A percentile compares a stretch with the other conserved stretches of the same genome.
These are phyloP conservation scores for Hylyphantes graminicola DNA, from an alignment of 1,140 invertebrate species.

Conservation along the genomic window DNA sequence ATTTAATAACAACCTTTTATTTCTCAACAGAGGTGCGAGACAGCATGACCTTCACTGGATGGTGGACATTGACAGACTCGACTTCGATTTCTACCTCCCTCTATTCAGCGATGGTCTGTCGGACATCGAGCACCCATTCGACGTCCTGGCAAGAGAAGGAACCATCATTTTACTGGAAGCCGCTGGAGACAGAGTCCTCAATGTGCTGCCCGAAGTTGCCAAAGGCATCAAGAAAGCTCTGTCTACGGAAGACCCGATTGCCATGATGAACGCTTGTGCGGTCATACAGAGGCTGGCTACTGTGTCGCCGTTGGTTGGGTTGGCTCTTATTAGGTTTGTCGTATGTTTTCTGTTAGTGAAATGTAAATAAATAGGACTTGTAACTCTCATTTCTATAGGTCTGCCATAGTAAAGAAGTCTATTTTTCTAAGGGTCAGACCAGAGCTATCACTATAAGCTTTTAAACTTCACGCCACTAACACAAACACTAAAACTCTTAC, in stretches of 20 bases:
- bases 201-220: conserved; percentile 12
- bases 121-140: conserved; percentile 25
- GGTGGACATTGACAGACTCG: conserved; percentile 26
- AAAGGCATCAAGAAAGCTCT: conserved; percentile 41
- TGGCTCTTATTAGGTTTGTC: conserved; percentile 45
- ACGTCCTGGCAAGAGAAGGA: conserved; percentile 38
- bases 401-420: no score
- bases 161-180: conserved; percentile 3
- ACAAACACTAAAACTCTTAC: no score
- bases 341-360: not conserved
- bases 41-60: conserved; percentile 33
- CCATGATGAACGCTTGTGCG: conserved; percentile 43
- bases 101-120: conserved; percentile 31
- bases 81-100: conserved; percentile 45
- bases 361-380: no score
- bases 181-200: conserved; percentile 17
- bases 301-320: conserved; percentile 7
- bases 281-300: conserved; percentile 37
- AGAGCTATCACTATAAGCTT: no score
- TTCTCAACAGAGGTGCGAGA: not conserved
- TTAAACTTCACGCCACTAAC: not conserved
- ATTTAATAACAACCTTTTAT: no score
- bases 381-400: no score
- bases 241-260: not conserved
- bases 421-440: no score